Percentiles rank a stretch among this genome's conserved stretches.
Conservation (phyloP, 2,888 invertebrate genomes). For the Meiosimyza decipiens region DNA sequence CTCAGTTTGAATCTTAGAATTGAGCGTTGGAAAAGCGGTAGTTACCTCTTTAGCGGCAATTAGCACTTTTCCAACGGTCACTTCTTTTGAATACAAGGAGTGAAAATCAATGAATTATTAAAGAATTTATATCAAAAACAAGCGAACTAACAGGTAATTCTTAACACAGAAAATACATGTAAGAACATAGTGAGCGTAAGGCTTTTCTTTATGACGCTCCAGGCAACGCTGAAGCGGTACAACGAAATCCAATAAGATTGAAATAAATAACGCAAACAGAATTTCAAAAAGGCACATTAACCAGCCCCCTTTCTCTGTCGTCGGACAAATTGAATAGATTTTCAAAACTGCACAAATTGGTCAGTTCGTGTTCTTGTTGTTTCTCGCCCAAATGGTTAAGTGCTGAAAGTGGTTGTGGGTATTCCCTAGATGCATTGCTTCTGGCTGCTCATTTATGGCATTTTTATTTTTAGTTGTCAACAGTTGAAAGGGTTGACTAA, state of each 20-base stretch:
- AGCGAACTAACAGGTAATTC: too few species aligned
- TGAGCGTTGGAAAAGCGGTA: too few species aligned
- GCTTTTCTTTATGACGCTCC: not conserved
- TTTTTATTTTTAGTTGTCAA: not conserved
- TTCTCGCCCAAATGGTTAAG: slow-evolving; percentile 6
- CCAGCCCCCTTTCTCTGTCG: not conserved
- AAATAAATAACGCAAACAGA: slow-evolving; percentile 12
- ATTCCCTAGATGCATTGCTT: slow-evolving; percentile 24
- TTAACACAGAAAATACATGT: too few species aligned
- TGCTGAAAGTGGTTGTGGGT: not conserved
- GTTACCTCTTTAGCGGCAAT: too few species aligned
- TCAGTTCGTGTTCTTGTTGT: slow-evolving; percentile 31
- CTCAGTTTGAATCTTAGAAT: too few species aligned
- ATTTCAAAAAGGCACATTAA: slow-evolving; percentile 11
- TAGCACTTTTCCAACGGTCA: too few species aligned
- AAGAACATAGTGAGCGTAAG: too few species aligned
- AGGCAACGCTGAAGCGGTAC: not conserved
- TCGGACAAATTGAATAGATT: slow-evolving; percentile 16
- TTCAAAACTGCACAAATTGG: slow-evolving; percentile 21
- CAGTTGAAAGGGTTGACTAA: slow-evolving; percentile 1
- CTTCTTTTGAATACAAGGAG: too few species aligned
- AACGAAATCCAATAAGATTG: not conserved
- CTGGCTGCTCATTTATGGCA: slow-evolving; percentile 5
- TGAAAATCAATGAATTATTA: too few species aligned
- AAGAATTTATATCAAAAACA: too few species aligned